Evolutionary conservation across 2,797 vertebrate species (phyloP), one percentile per base, ranked within the genome.

Genomic region (Limnodromus scolopaceus): DNA sequence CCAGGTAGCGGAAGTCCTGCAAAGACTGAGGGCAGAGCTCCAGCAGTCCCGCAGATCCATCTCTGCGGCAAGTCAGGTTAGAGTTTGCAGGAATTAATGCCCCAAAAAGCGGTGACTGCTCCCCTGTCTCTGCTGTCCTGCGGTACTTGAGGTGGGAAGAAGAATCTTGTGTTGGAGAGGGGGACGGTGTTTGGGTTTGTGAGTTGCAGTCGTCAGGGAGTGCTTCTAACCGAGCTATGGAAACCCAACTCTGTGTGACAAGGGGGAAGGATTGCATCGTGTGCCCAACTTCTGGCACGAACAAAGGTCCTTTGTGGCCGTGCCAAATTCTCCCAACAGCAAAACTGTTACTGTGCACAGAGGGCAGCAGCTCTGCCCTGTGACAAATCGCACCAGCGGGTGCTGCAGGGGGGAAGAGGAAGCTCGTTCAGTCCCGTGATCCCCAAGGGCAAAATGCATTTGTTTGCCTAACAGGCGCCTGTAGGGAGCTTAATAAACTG

Each of bases 241-340:
- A 78, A 92, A 86, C 38, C n/a, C 66, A 43, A 0, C 53, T 69
- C 61, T 95, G 53, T 93, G 91, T 96, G 92, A 65, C 93, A 91
- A 91, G 86, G 87, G 91, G 88, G 75, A 95, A 92, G 75, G 92
- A 92, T 85, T 93, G 84, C 91, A 61, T 58, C 85, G 64, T 77
- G 71, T 13, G 15, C 61, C 91, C 78, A 27, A 9, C 71, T 96
- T 74, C 88, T 97, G 94, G 84, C 68, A 63, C 0, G 20, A 87
- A 97, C 96, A 97, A 96, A 96, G 94, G 93, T 96, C 95, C 81
- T 96, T 96, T 96, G 95, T 96, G 93, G 72, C 86, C 0, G 1
- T 93, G 95, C 96, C 96, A 97, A 48, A 89, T 92, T 70, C 86
- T 93, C 55, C 74, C 28, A 16, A 34, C 84, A 88, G 89, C 78